A percentile compares a stretch with the other conserved stretches of the same genome.
Conservation (phyloP, 2,888 invertebrate species). For the Antitype chi region DNA sequence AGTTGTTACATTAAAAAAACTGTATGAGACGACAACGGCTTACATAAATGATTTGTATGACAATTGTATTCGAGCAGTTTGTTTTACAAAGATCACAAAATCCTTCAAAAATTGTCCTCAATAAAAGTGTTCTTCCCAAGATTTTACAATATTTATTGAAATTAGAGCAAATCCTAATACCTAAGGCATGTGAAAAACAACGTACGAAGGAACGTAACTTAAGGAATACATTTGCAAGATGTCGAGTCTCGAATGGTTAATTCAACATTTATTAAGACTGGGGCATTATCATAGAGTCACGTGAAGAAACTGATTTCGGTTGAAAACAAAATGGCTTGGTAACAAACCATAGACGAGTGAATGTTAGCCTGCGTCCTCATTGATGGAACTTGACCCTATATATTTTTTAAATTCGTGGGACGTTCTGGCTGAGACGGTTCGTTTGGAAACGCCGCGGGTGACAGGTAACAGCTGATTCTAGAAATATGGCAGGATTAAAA, state of each 20-base stretch:
- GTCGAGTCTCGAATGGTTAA: conserved; percentile 37
- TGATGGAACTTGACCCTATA: conserved; percentile 25
- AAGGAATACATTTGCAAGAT: conserved; percentile 27
- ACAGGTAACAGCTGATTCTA: conserved; percentile 1
- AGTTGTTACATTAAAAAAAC: not conserved
- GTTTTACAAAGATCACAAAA: not conserved
- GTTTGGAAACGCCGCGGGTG: not conserved
- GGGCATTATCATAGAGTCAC: conserved; percentile 69
- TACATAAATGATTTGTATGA: not conserved
- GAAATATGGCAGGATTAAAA: conserved; percentile 5
- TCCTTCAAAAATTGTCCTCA: not conserved
- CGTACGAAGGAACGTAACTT: conserved; percentile 51
- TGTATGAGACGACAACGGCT: not conserved
- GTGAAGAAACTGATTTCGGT: conserved; percentile 58
- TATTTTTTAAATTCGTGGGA: conserved; percentile 19
- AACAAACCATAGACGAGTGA: conserved; percentile 27
- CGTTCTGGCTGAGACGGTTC: not conserved
- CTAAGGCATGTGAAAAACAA: conserved; percentile 40
- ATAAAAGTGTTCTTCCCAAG: not conserved
- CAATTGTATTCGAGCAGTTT: not conserved
- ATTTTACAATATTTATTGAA: conserved; percentile 9
- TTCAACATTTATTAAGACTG: conserved; percentile 47
- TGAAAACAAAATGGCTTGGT: conserved; percentile 54
- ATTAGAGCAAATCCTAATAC: conserved; percentile 14
- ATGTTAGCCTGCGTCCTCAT: conserved; percentile 37